Evolutionary conservation across 1,140 invertebrate genomes (phyloP).

Genomic region (Marisa cornuarietis): DNA sequence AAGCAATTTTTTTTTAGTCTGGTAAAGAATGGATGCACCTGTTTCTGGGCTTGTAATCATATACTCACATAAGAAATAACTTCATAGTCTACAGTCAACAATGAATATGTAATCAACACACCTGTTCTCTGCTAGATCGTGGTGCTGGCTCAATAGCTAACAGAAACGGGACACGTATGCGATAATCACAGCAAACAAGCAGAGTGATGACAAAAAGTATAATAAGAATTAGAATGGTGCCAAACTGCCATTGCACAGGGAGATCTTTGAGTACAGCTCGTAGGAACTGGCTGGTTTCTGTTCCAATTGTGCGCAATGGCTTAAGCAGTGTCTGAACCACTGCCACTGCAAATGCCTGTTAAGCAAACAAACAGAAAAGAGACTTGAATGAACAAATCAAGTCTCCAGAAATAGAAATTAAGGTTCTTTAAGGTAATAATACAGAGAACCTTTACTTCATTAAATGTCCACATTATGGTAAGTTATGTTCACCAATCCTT

Average conservation of each 20-base stretch:
- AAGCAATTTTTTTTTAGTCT: no score
- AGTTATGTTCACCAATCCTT: no score
- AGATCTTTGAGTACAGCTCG: constrained; percentile 45
- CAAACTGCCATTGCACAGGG: constrained; percentile 45
- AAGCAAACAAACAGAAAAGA: constrained; percentile 29
- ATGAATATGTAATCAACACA: neutral
- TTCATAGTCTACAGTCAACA: neutral
- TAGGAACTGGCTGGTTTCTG: constrained; percentile 44
- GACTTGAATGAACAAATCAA: neutral
- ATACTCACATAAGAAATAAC: no score
- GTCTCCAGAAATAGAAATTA: no score
- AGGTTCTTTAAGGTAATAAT: no score
- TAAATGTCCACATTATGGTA: no score
- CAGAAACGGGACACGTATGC: constrained; percentile 45
- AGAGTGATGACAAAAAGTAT: constrained; percentile 44
- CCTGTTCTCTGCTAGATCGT: neutral
- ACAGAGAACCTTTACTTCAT: no score
- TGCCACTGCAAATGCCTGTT: constrained; percentile 49
- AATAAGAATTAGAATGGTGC: constrained; percentile 35
- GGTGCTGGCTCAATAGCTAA: constrained; percentile 44
- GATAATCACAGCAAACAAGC: constrained; percentile 50
- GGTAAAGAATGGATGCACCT: no score
- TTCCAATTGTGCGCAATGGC: constrained; percentile 49
- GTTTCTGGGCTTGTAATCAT: no score
- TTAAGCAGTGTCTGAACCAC: constrained; percentile 48